Percentiles rank a stretch among this genome's conserved stretches.
Conservation (phyloP, 2,113 vertebrate genomes). For the Caranx melampygus region DNA sequence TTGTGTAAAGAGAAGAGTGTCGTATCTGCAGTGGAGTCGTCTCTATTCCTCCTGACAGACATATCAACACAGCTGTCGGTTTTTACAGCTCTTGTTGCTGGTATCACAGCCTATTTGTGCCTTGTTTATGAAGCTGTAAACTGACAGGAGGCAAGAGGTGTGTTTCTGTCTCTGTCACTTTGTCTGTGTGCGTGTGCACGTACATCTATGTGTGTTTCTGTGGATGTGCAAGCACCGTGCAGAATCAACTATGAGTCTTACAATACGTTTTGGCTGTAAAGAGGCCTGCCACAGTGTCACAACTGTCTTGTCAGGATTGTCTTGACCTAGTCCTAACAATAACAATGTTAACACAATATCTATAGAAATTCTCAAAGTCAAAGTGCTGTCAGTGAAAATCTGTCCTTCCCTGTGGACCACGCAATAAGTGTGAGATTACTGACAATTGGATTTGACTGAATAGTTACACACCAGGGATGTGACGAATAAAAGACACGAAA, state of each 20-base stretch:
- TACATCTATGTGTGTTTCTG: neutral
- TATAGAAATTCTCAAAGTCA: too few species aligned
- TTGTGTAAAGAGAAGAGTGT: slow-evolving; percentile 55
- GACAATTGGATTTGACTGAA: too few species aligned
- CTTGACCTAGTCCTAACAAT: too few species aligned
- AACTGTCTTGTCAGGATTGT: too few species aligned
- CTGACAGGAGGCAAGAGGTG: slow-evolving; percentile 35
- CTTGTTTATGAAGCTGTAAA: slow-evolving; percentile 59
- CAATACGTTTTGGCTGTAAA: neutral
- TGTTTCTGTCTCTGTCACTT: slow-evolving; percentile 18
- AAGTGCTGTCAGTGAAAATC: too few species aligned
- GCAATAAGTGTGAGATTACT: too few species aligned
- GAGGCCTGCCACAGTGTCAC: too few species aligned
- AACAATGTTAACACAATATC: too few species aligned
- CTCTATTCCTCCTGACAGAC: slow-evolving; percentile 42
- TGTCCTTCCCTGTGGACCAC: too few species aligned
- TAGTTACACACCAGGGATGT: too few species aligned
- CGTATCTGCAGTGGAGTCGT: slow-evolving; percentile 48
- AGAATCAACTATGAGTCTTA: slow-evolving; percentile 41
- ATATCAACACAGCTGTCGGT: slow-evolving; percentile 52
- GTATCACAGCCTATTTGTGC: slow-evolving; percentile 53
- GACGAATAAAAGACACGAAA: too few species aligned
- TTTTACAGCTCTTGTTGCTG: slow-evolving; percentile 53
- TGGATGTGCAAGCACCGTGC: neutral
- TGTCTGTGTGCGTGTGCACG: slow-evolving; percentile 5